A percentile compares a stretch with the other conserved stretches of the same genome.
phyloP scores from a whole-genome alignment of 2,797 vertebrate genomes.

The Naso thynnoides region DNA sequence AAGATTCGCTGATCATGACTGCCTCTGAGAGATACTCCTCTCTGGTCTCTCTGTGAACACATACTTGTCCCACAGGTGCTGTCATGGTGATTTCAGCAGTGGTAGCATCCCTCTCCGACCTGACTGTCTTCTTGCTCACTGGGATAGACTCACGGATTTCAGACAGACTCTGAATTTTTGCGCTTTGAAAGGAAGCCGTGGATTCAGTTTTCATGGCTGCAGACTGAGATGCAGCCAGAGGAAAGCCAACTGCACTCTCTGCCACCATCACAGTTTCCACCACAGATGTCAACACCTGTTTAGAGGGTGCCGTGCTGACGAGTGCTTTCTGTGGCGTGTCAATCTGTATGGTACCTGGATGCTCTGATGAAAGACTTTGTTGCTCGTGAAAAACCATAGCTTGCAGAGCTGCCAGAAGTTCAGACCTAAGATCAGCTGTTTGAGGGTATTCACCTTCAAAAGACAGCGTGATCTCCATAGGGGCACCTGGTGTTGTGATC shows the following conservation, averaged over 20 bases:
- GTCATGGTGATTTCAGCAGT: slow-evolving; percentile 52
- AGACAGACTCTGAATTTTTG: slow-evolving; percentile 55
- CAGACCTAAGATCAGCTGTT: slow-evolving; percentile 83
- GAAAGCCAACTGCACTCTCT: slow-evolving; percentile 69
- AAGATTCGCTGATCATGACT: slow-evolving; percentile 58
- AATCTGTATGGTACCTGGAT: slow-evolving; percentile 60
- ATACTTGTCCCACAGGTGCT: slow-evolving; percentile 18
- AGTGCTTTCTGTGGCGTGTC: slow-evolving; percentile 67
- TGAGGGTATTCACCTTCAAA: slow-evolving; percentile 87
- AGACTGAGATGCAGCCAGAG: slow-evolving; percentile 58
- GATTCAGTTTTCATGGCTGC: slow-evolving; percentile 74
- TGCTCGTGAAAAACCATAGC: slow-evolving; percentile 88
- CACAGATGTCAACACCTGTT: slow-evolving; percentile 69
- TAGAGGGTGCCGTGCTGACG: slow-evolving; percentile 49
- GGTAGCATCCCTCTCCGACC: slow-evolving; percentile 67
- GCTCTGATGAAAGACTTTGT: slow-evolving; percentile 81
- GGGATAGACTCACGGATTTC: slow-evolving; percentile 64
- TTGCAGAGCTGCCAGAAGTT: slow-evolving; percentile 86
- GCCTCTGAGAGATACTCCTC: slow-evolving; percentile 80
- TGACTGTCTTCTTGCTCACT: slow-evolving; percentile 66
- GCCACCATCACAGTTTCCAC: slow-evolving; percentile 71
- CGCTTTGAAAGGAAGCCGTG: slow-evolving; percentile 62
- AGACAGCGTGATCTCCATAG: slow-evolving; percentile 86
- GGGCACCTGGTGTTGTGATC: slow-evolving; percentile 82
- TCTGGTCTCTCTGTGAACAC: slow-evolving; percentile 72